Percentiles rank a stretch among this genome's conserved stretches.
Conservation (phyloP, 2,888 invertebrate genomes). For the Ypsolopha scabrella region DNA sequence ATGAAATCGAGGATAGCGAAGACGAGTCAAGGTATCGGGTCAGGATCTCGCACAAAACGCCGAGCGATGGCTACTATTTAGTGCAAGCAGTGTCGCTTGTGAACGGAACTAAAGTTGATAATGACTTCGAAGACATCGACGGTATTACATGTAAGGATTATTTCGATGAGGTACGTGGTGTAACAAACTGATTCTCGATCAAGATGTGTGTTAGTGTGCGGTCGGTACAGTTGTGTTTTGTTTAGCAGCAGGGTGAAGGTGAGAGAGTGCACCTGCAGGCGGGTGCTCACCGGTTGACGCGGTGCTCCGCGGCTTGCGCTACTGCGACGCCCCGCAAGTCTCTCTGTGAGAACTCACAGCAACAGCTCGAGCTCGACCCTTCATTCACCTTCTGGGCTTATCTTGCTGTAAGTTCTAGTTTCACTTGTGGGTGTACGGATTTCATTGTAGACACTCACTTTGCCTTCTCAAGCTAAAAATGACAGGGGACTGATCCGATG, state of each 20-base stretch:
- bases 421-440: neutral
- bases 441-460: neutral
- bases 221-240: too few species aligned
- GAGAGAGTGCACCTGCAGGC: conserved; percentile 34
- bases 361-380: conserved; percentile 72
- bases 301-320: conserved; percentile 72
- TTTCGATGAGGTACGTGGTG: conserved; percentile 29
- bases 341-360: conserved; percentile 72
- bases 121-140: conserved; percentile 35
- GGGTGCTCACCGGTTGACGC: conserved; percentile 37
- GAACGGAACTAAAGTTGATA: conserved; percentile 27
- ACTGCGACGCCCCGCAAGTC: conserved; percentile 65
- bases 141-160: conserved; percentile 41
- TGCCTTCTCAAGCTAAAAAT: neutral
- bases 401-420: conserved; percentile 61
- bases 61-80: conserved; percentile 24
- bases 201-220: too few species aligned
- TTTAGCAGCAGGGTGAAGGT: conserved; percentile 18
- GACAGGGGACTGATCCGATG: neutral
- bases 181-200: too few species aligned
- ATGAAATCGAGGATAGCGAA: conserved; percentile 29
- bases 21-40: conserved; percentile 29
- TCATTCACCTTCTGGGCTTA: conserved; percentile 80
- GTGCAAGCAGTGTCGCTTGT: conserved; percentile 35
- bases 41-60: conserved; percentile 40